Conservation (phyloP, 2,113 vertebrate genomes). For the Pipra filicauda region DNA sequence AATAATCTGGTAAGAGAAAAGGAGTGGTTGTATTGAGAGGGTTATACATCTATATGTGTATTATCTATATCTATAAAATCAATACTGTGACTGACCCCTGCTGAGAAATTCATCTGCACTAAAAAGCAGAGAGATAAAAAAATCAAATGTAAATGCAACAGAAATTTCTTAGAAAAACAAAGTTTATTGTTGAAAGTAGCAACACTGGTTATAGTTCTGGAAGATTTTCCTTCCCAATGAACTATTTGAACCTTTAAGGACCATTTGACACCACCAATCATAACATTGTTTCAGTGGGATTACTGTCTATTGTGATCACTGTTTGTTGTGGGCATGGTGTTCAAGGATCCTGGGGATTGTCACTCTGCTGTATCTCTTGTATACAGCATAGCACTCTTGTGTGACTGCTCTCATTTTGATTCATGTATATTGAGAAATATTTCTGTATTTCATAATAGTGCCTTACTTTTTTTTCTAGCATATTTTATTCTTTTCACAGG, state of each 20-base stretch:
- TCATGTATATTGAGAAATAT: neutral
- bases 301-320: neutral
- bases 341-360: neutral
- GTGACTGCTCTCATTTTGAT: neutral
- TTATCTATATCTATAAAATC: neutral
- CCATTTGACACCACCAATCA: neutral
- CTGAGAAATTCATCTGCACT: neutral
- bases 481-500: neutral
- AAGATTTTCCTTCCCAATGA: neutral
- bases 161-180: neutral
- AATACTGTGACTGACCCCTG: neutral
- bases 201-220: neutral
- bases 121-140: neutral
- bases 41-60: neutral
- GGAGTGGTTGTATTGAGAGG: neutral
- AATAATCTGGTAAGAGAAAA: neutral
- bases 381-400: neutral
- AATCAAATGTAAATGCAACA: neutral
- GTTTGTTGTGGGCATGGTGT: neutral
- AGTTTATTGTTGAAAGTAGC: neutral
- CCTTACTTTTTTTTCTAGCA: neutral
- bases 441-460: neutral
- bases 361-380: neutral
- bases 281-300: neutral
- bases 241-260: neutral